These are phyloP conservation scores for Anthopleura xanthogrammica DNA, from an alignment of 92 coral and sea anemone genomes.

Conservation along the genomic window DNA sequence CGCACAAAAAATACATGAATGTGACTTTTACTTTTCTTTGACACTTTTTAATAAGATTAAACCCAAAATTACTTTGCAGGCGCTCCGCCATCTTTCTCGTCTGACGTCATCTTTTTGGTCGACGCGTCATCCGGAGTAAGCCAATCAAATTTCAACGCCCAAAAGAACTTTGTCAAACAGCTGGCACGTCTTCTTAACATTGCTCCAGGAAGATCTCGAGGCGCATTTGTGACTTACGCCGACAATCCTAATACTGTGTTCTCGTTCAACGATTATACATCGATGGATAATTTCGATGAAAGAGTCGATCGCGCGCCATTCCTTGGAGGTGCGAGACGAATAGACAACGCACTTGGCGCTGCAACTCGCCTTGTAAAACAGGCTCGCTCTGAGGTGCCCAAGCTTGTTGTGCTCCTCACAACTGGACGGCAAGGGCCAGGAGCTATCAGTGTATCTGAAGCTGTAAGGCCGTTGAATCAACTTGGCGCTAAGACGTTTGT, in stretches of 20 bases:
- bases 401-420: constrained; percentile 71
- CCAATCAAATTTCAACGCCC: constrained; percentile 33
- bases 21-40: too few species aligned
- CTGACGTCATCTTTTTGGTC: constrained; percentile 64
- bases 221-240: constrained; percentile 50
- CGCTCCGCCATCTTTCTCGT: constrained; percentile 39
- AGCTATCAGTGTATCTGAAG: constrained; percentile 21
- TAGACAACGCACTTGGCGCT: constrained; percentile 53
- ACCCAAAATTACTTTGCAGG: constrained; percentile 21
- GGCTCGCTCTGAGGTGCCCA: constrained; percentile 58
- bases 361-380: constrained; percentile 44
- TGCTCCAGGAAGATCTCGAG: constrained; percentile 54
- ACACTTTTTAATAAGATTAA: background rate
- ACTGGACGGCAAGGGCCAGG: constrained; percentile 65
- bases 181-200: constrained; percentile 58
- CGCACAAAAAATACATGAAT: too few species aligned
- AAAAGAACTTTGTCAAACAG: constrained; percentile 55
- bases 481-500: constrained; percentile 31
- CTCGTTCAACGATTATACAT: constrained; percentile 36
- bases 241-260: constrained; percentile 34
- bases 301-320: constrained; percentile 58
- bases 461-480: constrained; percentile 20
- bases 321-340: constrained; percentile 65
- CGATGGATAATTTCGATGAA: constrained; percentile 38
- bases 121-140: constrained; percentile 69